Conservation (phyloP, 1,140 invertebrate species). For the Melitaea cinxia region DNA sequence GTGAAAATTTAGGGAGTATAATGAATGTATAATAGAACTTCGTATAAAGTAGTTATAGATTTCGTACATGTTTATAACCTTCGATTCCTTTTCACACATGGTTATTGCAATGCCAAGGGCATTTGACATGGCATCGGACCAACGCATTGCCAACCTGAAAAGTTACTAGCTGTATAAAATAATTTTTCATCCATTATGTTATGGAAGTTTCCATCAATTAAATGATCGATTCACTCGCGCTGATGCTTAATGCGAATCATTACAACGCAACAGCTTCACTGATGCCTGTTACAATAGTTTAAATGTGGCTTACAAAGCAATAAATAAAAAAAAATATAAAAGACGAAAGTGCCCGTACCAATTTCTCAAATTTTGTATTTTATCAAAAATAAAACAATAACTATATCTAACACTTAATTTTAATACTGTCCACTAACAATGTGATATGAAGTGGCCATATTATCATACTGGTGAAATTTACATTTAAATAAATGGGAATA, state of each 20-base stretch:
- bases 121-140: constrained; percentile 6
- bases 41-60: constrained; percentile 62
- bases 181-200: neutral
- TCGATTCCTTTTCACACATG: constrained; percentile 1
- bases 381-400: constrained; percentile 12
- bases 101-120: neutral
- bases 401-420: constrained; percentile 21
- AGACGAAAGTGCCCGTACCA: constrained; percentile 1
- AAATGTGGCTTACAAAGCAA: neutral
- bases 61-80: constrained; percentile 56
- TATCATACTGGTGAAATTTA: constrained; percentile 13
- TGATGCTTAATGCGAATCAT: constrained; percentile 4
- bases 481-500: neutral
- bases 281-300: constrained; percentile 6
- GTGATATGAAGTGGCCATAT: constrained; percentile 38
- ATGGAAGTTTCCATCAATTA: neutral
- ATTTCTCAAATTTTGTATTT: constrained; percentile 6
- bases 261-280: neutral
- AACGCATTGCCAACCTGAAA: neutral
- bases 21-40: constrained; percentile 69
- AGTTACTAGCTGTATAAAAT: neutral
- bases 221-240: neutral
- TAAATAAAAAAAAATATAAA: neutral
- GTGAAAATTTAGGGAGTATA: constrained; percentile 66
- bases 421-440: constrained; percentile 31